Percentiles rank a stretch among this genome's conserved stretches.
These are phyloP conservation scores for Eupithecia dodoneata DNA, from an alignment of 2,888 invertebrate species.

Conservation along the genomic window DNA sequence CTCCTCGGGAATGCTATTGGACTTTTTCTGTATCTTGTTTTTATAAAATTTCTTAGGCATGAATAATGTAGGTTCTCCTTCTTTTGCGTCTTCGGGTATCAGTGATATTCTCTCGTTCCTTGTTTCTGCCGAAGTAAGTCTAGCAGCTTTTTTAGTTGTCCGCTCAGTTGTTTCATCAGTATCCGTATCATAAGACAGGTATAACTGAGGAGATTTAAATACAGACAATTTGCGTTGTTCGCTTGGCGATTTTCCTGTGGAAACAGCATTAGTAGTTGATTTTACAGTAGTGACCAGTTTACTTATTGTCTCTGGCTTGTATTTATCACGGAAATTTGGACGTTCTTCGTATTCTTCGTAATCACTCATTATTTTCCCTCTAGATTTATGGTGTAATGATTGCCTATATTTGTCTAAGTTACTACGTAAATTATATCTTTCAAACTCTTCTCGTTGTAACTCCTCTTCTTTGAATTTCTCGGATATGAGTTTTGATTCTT, in stretches of 20 bases:
- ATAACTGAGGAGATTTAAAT: slow-evolving; percentile 70
- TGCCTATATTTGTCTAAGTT: slow-evolving; percentile 55
- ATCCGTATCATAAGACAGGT: slow-evolving; percentile 59
- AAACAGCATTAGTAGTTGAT: slow-evolving; percentile 38
- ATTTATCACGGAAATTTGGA: slow-evolving; percentile 60
- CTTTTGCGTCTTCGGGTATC: slow-evolving; percentile 60
- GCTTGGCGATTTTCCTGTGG: slow-evolving; percentile 44
- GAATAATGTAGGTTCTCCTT: slow-evolving; percentile 71
- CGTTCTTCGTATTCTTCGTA: slow-evolving; percentile 70
- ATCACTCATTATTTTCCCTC: slow-evolving; percentile 48
- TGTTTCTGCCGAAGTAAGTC: slow-evolving; percentile 38
- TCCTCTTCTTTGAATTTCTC: slow-evolving; percentile 73
- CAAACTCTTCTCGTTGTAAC: slow-evolving; percentile 59
- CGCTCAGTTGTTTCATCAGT: slow-evolving; percentile 46
- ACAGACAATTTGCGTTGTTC: slow-evolving; percentile 67
- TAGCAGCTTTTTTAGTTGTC: neutral
- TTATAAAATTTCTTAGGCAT: slow-evolving; percentile 63
- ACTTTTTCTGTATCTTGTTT: slow-evolving; percentile 52
- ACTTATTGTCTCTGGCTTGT: slow-evolving; percentile 47
- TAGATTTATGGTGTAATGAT: neutral
- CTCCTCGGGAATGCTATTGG: neutral
- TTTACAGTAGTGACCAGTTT: slow-evolving; percentile 14
- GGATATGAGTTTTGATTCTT: slow-evolving; percentile 68
- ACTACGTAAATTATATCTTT: slow-evolving; percentile 23
- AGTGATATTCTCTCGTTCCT: slow-evolving; percentile 65